These are phyloP conservation scores for Parthenolecanium corni DNA, from an alignment of 2,888 invertebrate species.

Conservation along the genomic window DNA sequence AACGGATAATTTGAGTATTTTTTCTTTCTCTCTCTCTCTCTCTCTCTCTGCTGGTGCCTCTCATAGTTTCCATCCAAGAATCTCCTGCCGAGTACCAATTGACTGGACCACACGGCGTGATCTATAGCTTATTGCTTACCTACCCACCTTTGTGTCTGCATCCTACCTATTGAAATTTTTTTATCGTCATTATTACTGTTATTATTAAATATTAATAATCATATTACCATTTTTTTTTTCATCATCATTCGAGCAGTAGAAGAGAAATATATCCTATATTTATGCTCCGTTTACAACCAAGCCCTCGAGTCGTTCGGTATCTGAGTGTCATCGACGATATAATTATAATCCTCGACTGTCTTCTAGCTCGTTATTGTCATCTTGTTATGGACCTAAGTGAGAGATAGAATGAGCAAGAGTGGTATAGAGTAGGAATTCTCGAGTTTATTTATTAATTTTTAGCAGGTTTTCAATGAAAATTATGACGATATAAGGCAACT, in stretches of 20 bases:
- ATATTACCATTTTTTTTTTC: conserved; percentile 6
- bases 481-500: no score
- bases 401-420: no score
- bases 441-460: no score
- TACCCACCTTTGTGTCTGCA: conserved; percentile 4
- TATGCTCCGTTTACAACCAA: conserved; percentile 3
- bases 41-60: no score
- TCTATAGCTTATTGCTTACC: conserved; percentile 28
- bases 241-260: no score
- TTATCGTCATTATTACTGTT: neutral
- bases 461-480: no score
- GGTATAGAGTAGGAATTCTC: no score
- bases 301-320: neutral
- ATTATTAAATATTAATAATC: neutral
- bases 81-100: conserved; percentile 24
- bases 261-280: neutral
- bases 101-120: conserved; percentile 29
- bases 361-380: conserved; percentile 8
- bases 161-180: neutral
- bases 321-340: conserved; percentile 1
- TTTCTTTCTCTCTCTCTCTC: neutral
- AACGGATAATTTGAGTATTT: conserved; percentile 25
- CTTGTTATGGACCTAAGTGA: neutral
- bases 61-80: neutral
- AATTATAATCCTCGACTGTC: neutral